A percentile compares a stretch with the other conserved stretches of the same genome.
Evolutionary conservation across 1,140 invertebrate genomes (phyloP).

Genomic region (Pseudachorutes palmiensis): DNA sequence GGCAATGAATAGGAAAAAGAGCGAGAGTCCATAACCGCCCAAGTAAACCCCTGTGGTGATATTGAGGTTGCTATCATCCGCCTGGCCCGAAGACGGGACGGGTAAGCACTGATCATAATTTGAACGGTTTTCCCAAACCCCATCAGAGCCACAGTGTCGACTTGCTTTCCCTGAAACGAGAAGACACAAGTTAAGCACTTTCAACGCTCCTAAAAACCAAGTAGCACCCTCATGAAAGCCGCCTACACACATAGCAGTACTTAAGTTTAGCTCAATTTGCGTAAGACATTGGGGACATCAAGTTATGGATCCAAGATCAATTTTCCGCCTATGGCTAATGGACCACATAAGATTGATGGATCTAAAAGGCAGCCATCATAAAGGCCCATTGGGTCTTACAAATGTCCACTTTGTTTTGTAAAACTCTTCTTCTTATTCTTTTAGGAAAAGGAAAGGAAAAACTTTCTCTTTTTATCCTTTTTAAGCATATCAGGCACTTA

Average conservation of each 20-base stretch:
- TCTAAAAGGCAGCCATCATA: neutral
- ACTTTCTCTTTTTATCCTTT: too few relatives aligned
- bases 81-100: constrained; percentile 19
- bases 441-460: too few relatives aligned
- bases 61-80: constrained; percentile 20
- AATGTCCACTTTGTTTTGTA: neutral
- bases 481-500: too few relatives aligned
- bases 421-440: neutral
- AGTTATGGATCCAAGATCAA: neutral
- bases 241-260: too few relatives aligned
- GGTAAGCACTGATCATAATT: constrained; percentile 57
- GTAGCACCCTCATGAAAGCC: neutral
- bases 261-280: too few relatives aligned
- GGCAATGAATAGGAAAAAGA: constrained; percentile 61
- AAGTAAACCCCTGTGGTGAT: constrained; percentile 34
- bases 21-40: constrained; percentile 45
- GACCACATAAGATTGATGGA: neutral
- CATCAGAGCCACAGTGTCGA: constrained; percentile 55
- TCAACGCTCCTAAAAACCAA: neutral
- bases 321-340: neutral
- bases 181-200: constrained; percentile 24
- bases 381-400: neutral
- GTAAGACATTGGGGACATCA: too few relatives aligned
- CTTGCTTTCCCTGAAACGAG: constrained; percentile 66
- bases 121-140: constrained; percentile 59